Evolutionary conservation across 1,140 invertebrate genomes (phyloP), one percentile per base, ranked within the genome.

Genomic region (Mylabris phalerata): DNA sequence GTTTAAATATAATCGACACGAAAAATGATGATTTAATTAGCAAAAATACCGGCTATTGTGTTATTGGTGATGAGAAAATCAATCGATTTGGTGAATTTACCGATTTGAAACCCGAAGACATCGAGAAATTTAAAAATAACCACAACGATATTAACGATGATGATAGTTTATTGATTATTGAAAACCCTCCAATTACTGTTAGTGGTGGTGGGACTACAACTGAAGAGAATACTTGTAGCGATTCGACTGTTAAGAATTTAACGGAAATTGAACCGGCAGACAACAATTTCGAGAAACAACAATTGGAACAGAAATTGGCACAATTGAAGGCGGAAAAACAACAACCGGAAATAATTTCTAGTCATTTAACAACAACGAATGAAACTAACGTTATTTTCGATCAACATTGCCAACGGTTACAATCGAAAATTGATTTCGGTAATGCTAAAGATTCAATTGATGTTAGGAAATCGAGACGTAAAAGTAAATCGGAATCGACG

Each of bases 391-490:
- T 77, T 0, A 79, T 79, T 50, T 87, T 84, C 64, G 70, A 83
- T 47, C 83, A 85, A 57, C 86, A 86, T 62, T 83, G 87, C 2
- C 81, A 84, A 59, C 74, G 83, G 24, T 67, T 88, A 25, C 82
- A 87, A 67, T 85, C 82, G 25, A 80, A 85, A 67, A 80, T 84
- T 3, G 84, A 88, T 61, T 89, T 89, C 57, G 82, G 82, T 47
- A 87, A 85, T 65, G 83, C 78, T 1, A 80, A 82, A 65, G 85
- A 87, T 69, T 86, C 85, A 0, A 82, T 87, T 27, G 86, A 87
- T 67, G 74, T 86, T 0, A 74, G 83, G 54, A 87, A 87, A 67
- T 83, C 84, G 2, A 77, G 80, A 44, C 73, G 82, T 27, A 83
- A 81, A 62, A 82, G 77, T 42, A 73, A 73, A 55, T 60, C 58